phyloP scores from a whole-genome alignment of 1,140 invertebrate genomes.

The Sipha flava region DNA sequence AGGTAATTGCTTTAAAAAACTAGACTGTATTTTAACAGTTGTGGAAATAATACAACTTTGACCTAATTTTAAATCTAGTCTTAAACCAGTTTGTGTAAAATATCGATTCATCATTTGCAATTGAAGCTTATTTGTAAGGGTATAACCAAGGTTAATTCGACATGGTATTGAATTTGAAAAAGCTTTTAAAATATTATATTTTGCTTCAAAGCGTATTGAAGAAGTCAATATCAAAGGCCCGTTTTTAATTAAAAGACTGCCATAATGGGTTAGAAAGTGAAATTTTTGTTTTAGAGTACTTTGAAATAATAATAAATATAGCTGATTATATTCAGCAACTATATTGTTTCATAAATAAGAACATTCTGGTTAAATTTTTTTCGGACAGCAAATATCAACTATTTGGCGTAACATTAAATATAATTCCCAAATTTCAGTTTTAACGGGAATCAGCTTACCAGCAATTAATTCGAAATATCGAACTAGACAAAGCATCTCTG shows the following conservation, averaged over 20 bases:
- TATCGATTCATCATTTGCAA: background rate
- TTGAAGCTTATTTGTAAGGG: background rate
- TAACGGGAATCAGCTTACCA: background rate
- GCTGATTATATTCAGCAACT: background rate
- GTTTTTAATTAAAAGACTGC: background rate
- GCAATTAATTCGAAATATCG: background rate
- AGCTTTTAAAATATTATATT: background rate
- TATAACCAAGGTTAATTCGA: background rate
- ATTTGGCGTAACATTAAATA: background rate
- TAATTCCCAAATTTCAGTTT: background rate
- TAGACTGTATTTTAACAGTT: too few species aligned
- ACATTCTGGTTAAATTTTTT: background rate
- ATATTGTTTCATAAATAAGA: background rate
- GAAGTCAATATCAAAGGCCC: background rate
- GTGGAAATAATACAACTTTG: too few species aligned
- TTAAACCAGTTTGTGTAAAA: background rate
- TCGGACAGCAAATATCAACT: background rate
- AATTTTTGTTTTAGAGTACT: background rate
- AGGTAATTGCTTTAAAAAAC: too few species aligned
- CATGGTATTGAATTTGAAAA: background rate
- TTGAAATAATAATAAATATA: background rate
- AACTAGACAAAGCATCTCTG: background rate
- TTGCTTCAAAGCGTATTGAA: background rate
- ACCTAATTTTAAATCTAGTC: background rate
- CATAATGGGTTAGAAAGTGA: background rate